Conservation (phyloP, 2,888 invertebrate species). For the Aromia moschata region DNA sequence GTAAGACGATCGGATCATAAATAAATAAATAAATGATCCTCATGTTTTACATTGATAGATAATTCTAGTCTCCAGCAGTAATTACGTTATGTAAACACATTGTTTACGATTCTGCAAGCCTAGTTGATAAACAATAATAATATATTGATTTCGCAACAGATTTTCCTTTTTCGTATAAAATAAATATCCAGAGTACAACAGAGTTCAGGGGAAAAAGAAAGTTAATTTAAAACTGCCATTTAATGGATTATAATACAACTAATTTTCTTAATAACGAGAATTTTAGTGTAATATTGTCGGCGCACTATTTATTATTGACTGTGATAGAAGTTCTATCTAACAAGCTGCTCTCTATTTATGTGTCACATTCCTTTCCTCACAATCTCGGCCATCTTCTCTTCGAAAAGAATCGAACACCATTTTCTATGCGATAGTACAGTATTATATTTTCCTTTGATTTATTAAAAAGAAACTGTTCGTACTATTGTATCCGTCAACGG, state of each 20-base stretch:
- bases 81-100: neutral
- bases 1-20: too few relatives aligned
- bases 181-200: conserved; percentile 45
- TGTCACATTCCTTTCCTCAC: conserved; percentile 51
- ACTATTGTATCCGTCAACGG: too few relatives aligned
- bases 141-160: conserved; percentile 7
- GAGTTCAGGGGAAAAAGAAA: conserved; percentile 48
- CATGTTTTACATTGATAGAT: too few relatives aligned
- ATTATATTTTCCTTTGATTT: conserved; percentile 3
- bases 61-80: conserved; percentile 16
- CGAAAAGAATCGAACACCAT: conserved; percentile 17
- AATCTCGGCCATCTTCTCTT: neutral
- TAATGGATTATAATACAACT: conserved; percentile 11
- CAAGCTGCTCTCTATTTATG: conserved; percentile 54
- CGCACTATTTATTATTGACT: conserved; percentile 51
- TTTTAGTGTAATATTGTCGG: conserved; percentile 36
- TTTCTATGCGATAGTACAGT: conserved; percentile 1
- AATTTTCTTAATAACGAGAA: conserved; percentile 15
- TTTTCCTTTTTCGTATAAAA: conserved; percentile 1
- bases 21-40: too few relatives aligned
- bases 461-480: too few relatives aligned
- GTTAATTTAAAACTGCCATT: conserved; percentile 42
- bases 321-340: conserved; percentile 55
- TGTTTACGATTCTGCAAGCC: conserved; percentile 5
- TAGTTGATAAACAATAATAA: conserved; percentile 5